These are phyloP conservation scores for Pteria penguin DNA, from an alignment of 2,888 invertebrate genomes.

Conservation along the genomic window DNA sequence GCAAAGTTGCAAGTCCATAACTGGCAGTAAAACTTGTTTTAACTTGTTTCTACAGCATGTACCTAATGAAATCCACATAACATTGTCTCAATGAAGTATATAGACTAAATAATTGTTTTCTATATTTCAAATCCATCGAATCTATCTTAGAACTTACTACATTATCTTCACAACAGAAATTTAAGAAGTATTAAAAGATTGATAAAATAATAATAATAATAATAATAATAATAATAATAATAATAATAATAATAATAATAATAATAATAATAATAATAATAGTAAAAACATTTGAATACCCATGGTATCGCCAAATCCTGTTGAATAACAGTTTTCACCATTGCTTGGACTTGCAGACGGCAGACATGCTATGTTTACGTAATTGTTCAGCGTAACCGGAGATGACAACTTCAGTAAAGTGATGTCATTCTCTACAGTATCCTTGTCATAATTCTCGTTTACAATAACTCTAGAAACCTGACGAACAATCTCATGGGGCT, in stretches of 20 bases:
- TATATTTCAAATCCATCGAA: no score
- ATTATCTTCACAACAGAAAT: no score
- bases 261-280: no score
- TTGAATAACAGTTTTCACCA: constrained; percentile 60
- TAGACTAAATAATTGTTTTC: no score
- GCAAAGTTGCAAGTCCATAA: constrained; percentile 58
- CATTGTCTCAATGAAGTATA: no score
- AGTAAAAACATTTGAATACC: constrained; percentile 24
- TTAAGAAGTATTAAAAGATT: no score
- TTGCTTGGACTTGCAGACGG: constrained; percentile 42
- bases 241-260: no score
- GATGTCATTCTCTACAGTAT: constrained; percentile 64
- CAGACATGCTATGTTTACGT: constrained; percentile 61
- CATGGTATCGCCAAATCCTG: constrained; percentile 67
- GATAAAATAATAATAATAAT: no score
- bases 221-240: no score
- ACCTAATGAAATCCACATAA: no score
- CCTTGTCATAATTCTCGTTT: constrained; percentile 54
- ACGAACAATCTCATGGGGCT: constrained; percentile 42
- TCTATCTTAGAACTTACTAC: no score
- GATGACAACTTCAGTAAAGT: constrained; percentile 63
- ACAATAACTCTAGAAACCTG: constrained; percentile 52
- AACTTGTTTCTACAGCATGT: constrained; percentile 66
- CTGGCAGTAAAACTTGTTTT: constrained; percentile 70
- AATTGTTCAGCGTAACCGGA: constrained; percentile 55